Evolutionary conservation across 2,797 vertebrate species (phyloP).

Genomic region (Artibeus jamaicensis): DNA sequence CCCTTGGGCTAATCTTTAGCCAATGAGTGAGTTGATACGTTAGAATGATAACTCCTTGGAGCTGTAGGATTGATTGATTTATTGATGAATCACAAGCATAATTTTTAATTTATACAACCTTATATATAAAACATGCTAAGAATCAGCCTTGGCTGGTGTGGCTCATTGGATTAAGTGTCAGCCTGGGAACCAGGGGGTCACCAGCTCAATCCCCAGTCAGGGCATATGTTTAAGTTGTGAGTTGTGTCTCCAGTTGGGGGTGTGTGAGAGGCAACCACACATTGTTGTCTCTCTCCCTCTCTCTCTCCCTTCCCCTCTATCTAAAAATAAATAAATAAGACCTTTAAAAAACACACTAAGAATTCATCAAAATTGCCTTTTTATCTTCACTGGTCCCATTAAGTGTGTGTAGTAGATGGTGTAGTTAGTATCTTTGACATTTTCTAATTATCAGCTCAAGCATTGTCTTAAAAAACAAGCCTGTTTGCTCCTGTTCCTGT

Average conservation of each 20-base stretch:
- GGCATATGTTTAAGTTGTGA: too few species aligned
- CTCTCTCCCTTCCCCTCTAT: too few species aligned
- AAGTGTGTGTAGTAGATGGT: background rate
- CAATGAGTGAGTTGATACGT: background rate
- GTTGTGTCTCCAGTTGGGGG: too few species aligned
- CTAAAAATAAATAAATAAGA: too few species aligned
- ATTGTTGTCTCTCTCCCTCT: too few species aligned
- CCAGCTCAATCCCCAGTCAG: too few species aligned
- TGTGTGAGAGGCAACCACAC: too few species aligned
- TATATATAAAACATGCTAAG: background rate
- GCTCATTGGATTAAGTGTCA: too few species aligned
- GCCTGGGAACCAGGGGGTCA: too few species aligned
- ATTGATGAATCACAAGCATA: background rate
- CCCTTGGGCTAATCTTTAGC: background rate
- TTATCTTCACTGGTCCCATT: background rate
- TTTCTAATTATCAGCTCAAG: background rate
- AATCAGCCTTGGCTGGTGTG: too few species aligned
- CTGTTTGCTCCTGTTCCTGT: background rate
- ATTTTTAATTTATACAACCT: background rate
- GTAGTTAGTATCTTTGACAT: background rate
- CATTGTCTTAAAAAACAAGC: background rate
- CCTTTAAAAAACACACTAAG: background rate
- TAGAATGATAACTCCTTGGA: background rate
- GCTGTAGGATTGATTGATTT: background rate
- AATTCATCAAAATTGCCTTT: conserved; percentile 26